A percentile compares a stretch with the other conserved stretches of the same genome.
Conservation (phyloP, 2,113 vertebrate genomes). For the Callopanchax toddi region DNA sequence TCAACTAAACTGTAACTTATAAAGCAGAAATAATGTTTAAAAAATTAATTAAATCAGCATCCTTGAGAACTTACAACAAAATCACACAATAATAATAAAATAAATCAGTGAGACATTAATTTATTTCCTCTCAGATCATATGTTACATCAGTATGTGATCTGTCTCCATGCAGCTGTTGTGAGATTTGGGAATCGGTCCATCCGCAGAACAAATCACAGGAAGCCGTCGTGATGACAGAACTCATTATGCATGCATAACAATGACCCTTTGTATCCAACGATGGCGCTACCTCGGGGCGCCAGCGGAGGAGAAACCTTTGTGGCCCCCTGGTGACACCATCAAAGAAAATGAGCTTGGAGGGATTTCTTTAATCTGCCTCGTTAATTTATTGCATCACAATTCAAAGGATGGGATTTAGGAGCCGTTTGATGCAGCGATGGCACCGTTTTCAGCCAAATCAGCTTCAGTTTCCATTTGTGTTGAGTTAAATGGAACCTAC, state of each 20-base stretch:
- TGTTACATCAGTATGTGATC: slow-evolving; percentile 18
- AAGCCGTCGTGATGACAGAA: slow-evolving; percentile 8
- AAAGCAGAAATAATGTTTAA: too few relatives aligned
- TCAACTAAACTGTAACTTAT: too few relatives aligned
- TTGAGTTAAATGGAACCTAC: background rate
- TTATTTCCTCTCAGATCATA: background rate
- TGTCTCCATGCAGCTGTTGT: slow-evolving; percentile 15
- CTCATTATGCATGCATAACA: slow-evolving; percentile 23
- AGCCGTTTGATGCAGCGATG: background rate
- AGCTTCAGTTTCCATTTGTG: background rate
- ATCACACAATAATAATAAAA: too few relatives aligned
- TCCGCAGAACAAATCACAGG: slow-evolving; percentile 3
- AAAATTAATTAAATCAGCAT: too few relatives aligned
- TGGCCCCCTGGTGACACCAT: background rate
- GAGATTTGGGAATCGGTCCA: slow-evolving; percentile 23
- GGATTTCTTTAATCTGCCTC: slow-evolving; percentile 16
- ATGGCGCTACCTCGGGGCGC: background rate
- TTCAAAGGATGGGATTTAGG: background rate
- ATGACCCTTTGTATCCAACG: slow-evolving; percentile 21
- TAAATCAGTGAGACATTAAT: too few relatives aligned
- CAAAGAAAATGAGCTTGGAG: slow-evolving; percentile 9
- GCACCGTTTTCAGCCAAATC: background rate
- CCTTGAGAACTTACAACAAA: too few relatives aligned
- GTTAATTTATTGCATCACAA: slow-evolving; percentile 6
- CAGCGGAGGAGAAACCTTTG: slow-evolving; percentile 1